Evolutionary conservation across 1,140 invertebrate genomes (phyloP), one percentile per base, ranked within the genome.

Genomic region (Scaptomyza pallida): DNA sequence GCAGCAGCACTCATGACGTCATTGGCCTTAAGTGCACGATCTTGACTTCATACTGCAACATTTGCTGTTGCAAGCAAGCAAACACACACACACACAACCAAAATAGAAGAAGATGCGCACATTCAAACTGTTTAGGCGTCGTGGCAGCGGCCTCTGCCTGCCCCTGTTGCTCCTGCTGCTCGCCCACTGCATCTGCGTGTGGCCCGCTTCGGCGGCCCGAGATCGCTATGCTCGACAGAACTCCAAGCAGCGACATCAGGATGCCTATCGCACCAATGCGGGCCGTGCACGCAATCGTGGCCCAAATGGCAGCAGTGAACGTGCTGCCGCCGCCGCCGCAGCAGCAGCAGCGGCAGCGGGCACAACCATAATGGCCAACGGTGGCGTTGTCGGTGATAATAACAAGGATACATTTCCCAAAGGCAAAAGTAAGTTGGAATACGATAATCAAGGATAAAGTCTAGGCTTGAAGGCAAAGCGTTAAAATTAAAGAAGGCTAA

Each of bases 381-480:
- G 30, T 62, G 30, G 35, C 21, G 54, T 45, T 33, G 52, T 75
- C 16, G 77, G 68, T 16, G 80, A 81, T 13, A 70, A 74, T 52
- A 63, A 52, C 43, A 90, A 88, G 68, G 75, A 82, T 13, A 90
- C 89, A 47, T 91, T 91, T 37, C 89, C 91, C 41, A 91, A 91
- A 60, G 90, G 90, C 64, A 91, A 91, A 74, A 91, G 90, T 91
- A 90, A 91, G 90, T 78, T 37, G 15, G 5, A 30, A 6, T 6
- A 30, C 26, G 26, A 30, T 30, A 30, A 30, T 30, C 1, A 30
- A 8, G 26, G 26, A 30, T 9, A 30, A 9, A 30, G 9, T 30
- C 1, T 9, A 8, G 26, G 26, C 8, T 9, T 30, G 26, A 26
- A 26, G 23, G 23, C 23, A 30, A 30, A 30, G 26, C 26, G 26